Evolutionary conservation across 2,888 invertebrate species (phyloP).

Genomic region (Acleris cristana): DNA sequence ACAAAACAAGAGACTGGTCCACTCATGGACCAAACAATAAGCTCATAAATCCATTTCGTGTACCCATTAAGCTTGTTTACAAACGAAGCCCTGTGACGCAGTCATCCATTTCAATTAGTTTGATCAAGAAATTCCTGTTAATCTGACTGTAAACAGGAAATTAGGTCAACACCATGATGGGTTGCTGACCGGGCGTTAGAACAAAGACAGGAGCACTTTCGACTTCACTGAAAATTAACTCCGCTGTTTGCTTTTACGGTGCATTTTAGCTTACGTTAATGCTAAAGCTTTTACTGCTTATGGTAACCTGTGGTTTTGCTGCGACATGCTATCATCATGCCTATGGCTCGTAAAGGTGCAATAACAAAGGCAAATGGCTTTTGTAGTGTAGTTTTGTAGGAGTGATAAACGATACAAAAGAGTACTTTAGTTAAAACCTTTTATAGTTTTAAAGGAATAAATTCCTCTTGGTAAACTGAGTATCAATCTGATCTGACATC

Average conservation of each 20-base stretch:
- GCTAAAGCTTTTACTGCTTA: slow-evolving; percentile 23
- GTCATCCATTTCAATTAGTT: slow-evolving; percentile 17
- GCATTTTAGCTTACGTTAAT: slow-evolving; percentile 10
- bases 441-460: neutral
- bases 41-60: too few species aligned
- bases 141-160: slow-evolving; percentile 25
- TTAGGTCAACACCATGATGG: slow-evolving; percentile 48
- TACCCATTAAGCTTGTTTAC: too few species aligned
- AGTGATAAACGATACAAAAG: slow-evolving; percentile 2
- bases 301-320: slow-evolving; percentile 23
- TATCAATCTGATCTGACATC: too few species aligned
- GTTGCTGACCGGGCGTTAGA: slow-evolving; percentile 48
- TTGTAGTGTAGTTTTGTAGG: slow-evolving; percentile 13
- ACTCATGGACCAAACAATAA: too few species aligned
- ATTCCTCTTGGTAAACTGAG: too few species aligned
- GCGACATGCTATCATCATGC: slow-evolving; percentile 18
- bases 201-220: slow-evolving; percentile 41
- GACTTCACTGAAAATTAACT: slow-evolving; percentile 24
- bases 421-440: neutral
- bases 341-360: slow-evolving; percentile 25
- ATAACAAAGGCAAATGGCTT: slow-evolving; percentile 17
- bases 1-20: slow-evolving; percentile 14
- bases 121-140: slow-evolving; percentile 30
- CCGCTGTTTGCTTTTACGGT: slow-evolving; percentile 6
- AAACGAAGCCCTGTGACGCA: slow-evolving; percentile 7